Conservation (phyloP, 1,140 invertebrate species). For the Camponotus pennsylvanicus region DNA sequence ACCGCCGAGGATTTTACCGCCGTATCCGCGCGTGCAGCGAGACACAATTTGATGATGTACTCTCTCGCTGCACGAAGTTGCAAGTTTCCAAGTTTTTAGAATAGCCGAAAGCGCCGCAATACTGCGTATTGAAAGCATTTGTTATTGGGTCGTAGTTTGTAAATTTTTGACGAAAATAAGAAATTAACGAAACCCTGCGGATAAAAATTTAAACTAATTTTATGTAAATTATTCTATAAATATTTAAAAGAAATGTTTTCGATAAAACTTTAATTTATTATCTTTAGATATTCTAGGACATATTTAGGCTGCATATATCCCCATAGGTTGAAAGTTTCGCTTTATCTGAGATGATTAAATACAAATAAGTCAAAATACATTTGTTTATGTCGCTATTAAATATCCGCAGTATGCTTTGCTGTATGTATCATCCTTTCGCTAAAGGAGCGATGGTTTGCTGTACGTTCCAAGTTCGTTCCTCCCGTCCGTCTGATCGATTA, state of each 20-base stretch:
- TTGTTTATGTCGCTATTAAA: constrained; percentile 15
- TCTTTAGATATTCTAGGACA: background rate
- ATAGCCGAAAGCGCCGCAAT: background rate
- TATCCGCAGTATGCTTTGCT: background rate
- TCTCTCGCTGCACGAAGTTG: background rate
- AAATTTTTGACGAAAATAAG: background rate
- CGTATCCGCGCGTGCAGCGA: constrained; percentile 1
- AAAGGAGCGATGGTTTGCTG: constrained; percentile 11
- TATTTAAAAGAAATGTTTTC: background rate
- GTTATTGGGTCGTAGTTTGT: constrained; percentile 2
- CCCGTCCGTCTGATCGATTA: constrained; percentile 67
- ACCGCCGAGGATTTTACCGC: constrained; percentile 26
- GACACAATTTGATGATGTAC: constrained; percentile 33
- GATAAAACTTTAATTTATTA: background rate
- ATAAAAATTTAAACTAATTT: constrained; percentile 5
- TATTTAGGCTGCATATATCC: background rate
- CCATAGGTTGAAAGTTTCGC: background rate
- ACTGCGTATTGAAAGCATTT: constrained; percentile 1
- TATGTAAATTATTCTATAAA: background rate
- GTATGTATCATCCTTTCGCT: background rate
- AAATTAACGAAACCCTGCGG: background rate
- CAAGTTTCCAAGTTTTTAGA: constrained; percentile 4
- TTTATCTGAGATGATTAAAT: background rate
- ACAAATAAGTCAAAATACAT: background rate
- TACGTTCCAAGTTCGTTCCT: constrained; percentile 42